phyloP scores from a whole-genome alignment of 2,888 invertebrate species.

The Andrena haemorrhoa region DNA sequence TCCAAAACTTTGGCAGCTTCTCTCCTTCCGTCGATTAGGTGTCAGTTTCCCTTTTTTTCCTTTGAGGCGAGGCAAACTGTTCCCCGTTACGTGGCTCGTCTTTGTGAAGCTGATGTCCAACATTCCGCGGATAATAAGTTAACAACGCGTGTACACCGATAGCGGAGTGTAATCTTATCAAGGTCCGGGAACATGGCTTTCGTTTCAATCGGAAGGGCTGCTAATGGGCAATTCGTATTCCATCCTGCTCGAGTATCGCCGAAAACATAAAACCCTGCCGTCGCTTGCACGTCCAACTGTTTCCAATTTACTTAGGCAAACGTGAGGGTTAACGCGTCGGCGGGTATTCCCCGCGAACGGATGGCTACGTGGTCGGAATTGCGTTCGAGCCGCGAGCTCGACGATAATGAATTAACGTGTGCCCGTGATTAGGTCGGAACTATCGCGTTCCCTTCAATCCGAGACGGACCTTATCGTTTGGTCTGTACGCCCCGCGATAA shows the following conservation, averaged over 20 bases:
- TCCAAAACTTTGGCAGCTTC: background rate
- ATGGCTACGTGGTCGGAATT: background rate
- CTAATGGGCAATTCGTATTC: conserved; percentile 15
- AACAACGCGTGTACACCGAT: too few relatives aligned
- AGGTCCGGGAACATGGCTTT: background rate
- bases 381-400: background rate
- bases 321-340: background rate
- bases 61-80: background rate
- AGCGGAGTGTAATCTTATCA: background rate
- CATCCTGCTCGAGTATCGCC: background rate
- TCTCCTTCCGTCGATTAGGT: background rate
- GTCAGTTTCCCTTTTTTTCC: background rate
- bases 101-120: too few relatives aligned
- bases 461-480: conserved; percentile 5
- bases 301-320: conserved; percentile 28
- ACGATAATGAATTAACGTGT: conserved; percentile 25
- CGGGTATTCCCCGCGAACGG: background rate
- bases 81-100: background rate
- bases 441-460: background rate
- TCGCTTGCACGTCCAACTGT: conserved; percentile 1
- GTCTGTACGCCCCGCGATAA: background rate
- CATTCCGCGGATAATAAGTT: too few relatives aligned
- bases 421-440: background rate
- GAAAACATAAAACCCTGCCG: background rate
- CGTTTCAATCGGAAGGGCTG: background rate